phyloP scores from a whole-genome alignment of 2,888 invertebrate species.

The Saturnia pavonia region DNA sequence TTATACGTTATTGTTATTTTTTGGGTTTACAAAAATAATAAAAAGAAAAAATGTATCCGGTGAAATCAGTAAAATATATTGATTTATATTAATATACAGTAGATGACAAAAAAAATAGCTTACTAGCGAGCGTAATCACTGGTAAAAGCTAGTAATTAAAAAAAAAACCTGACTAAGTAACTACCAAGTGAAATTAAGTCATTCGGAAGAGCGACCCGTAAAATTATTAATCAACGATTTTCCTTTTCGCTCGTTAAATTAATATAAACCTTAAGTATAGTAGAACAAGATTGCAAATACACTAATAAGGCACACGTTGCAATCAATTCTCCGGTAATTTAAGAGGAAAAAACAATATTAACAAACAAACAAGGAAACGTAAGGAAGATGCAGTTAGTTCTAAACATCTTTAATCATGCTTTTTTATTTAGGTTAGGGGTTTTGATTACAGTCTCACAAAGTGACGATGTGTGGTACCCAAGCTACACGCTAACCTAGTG shows the following conservation, averaged over 20 bases:
- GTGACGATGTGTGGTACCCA: too few species aligned
- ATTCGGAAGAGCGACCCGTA: constrained; percentile 13
- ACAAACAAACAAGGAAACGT: neutral
- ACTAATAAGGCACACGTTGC: neutral
- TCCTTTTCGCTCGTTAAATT: neutral
- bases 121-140: neutral
- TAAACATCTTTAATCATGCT: neutral
- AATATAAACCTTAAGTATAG: neutral
- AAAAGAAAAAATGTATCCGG: neutral
- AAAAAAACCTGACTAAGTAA: neutral
- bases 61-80: too few species aligned
- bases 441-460: too few species aligned
- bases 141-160: neutral
- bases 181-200: neutral
- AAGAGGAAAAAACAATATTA: neutral
- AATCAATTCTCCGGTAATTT: neutral
- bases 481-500: too few species aligned
- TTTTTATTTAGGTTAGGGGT: neutral
- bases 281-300: neutral
- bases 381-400: neutral
- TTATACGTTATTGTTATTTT: too few species aligned
- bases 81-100: too few species aligned
- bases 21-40: too few species aligned
- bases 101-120: neutral
- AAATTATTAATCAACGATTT: constrained; percentile 5